Percentiles rank a stretch among this genome's conserved stretches.
phyloP scores from a whole-genome alignment of 2,113 vertebrate species.

The Scytalopus superciliaris region DNA sequence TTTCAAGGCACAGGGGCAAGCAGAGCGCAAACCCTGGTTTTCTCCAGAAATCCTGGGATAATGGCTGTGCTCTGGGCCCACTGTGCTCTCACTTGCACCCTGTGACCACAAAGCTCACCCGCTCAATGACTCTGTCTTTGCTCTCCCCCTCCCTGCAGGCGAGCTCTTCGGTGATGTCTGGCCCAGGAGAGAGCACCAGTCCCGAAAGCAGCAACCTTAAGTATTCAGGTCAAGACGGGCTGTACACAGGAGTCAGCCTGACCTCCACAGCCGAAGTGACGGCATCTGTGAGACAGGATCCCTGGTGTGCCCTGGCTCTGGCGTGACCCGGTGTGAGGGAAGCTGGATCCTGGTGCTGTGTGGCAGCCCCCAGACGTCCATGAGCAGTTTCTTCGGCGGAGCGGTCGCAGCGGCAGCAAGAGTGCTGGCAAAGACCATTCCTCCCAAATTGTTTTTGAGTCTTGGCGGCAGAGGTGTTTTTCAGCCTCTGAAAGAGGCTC shows the following conservation, averaged over 20 bases:
- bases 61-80: rapidly evolving
- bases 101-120: not conserved
- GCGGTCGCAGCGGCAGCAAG: not conserved
- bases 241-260: conserved; percentile 89
- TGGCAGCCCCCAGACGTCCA: not conserved
- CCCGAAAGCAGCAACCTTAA: conserved; percentile 83
- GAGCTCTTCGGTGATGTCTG: conserved; percentile 84
- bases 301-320: conserved; percentile 93
- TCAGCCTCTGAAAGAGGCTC: not conserved
- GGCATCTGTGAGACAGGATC: conserved; percentile 86
- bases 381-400: not conserved
- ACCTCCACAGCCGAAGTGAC: conserved; percentile 87
- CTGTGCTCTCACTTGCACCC: rapidly evolving
- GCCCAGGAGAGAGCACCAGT: conserved; percentile 80
- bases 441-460: conserved; percentile 58
- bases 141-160: conserved; percentile 68
- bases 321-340: conserved; percentile 76
- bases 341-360: conserved; percentile 14
- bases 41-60: not conserved
- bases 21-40: not conserved
- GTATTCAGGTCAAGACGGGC: conserved; percentile 88
- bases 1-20: not conserved
- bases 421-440: conserved; percentile 59
- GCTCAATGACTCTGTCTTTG: not conserved
- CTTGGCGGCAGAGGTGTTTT: conserved; percentile 72